Conservation (phyloP, 2,113 vertebrate species). For the Phodopus roborovskii region DNA sequence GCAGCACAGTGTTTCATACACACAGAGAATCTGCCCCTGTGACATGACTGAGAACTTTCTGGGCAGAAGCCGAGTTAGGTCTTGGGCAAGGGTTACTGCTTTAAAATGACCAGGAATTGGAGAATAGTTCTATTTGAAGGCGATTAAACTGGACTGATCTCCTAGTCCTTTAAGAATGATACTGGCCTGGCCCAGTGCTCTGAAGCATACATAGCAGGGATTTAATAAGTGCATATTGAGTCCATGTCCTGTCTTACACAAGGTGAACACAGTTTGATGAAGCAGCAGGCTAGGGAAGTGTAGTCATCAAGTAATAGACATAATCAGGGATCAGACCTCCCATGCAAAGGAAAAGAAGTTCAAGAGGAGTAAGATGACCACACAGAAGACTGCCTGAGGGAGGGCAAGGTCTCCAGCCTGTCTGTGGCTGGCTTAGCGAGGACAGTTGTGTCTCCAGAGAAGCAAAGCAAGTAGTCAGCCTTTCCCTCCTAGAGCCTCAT, state of each 20-base stretch:
- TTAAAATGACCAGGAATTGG: background rate
- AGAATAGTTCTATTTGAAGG: background rate
- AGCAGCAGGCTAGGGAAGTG: background rate
- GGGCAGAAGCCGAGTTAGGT: background rate
- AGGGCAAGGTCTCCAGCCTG: background rate
- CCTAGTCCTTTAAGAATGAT: background rate
- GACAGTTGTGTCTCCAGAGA: background rate
- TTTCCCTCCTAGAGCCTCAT: background rate
- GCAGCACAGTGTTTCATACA: background rate
- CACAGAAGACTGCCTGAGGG: background rate
- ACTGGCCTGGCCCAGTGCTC: background rate
- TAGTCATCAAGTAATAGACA: background rate
- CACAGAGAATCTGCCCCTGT: background rate
- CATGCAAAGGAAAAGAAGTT: background rate
- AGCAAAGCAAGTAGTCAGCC: background rate
- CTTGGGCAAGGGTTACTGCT: constrained; percentile 23
- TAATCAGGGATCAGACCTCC: background rate
- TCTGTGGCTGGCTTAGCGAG: background rate
- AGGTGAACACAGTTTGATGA: background rate
- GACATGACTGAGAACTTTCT: background rate
- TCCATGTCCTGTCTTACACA: background rate
- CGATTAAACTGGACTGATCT: background rate
- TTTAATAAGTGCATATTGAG: background rate
- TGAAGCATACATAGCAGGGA: background rate
- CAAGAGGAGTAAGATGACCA: background rate